Percentiles rank a stretch among this genome's conserved stretches.
phyloP scores from a whole-genome alignment of 2,113 vertebrate genomes.

The Plecturocebus donacophilus region DNA sequence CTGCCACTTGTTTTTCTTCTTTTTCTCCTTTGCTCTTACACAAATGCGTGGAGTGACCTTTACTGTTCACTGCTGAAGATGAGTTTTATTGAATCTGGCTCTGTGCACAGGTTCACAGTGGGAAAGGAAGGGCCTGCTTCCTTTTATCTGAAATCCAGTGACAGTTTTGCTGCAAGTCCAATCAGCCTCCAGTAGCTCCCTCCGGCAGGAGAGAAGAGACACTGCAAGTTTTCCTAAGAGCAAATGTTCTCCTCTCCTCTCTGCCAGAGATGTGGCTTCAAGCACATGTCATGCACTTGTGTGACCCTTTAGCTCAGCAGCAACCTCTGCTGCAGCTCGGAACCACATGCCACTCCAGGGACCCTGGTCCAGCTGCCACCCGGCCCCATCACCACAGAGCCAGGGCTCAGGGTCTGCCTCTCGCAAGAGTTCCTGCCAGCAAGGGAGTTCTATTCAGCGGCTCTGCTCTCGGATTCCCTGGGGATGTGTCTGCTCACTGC shows the following conservation, averaged over 20 bases:
- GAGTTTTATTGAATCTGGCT: not conserved
- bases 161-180: not conserved
- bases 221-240: not conserved
- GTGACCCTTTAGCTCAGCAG: not conserved
- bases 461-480: not conserved
- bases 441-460: not conserved
- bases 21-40: not conserved
- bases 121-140: rapidly evolving
- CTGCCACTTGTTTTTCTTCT: not conserved
- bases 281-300: too few relatives aligned
- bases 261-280: not conserved
- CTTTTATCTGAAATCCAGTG: not conserved
- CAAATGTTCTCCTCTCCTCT: not conserved
- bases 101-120: too few relatives aligned
- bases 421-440: rapidly evolving
- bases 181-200: not conserved
- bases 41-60: not conserved
- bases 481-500: rapidly evolving
- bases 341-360: not conserved
- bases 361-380: not conserved
- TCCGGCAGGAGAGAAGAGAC: not conserved
- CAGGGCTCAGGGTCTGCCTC: not conserved
- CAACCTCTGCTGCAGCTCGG: not conserved
- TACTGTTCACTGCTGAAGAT: not conserved
- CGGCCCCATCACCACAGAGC: not conserved